Conservation (phyloP, 2,797 vertebrate species). For the Clarias platycephalus region DNA sequence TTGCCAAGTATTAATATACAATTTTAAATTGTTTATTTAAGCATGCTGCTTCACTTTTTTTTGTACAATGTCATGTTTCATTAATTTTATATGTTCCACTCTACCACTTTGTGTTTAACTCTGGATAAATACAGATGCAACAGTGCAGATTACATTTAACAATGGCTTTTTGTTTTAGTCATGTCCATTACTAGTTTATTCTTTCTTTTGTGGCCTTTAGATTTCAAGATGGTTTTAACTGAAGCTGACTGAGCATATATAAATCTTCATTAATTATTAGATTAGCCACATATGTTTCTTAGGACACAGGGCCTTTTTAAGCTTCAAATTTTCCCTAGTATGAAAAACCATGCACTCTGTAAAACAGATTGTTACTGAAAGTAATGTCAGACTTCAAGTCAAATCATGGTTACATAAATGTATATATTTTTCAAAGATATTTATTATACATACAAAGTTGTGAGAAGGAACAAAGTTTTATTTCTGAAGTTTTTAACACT, state of each 20-base stretch:
- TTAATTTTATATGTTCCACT: slow-evolving; percentile 20
- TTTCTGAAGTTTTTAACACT: slow-evolving; percentile 28
- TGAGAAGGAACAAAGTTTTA: slow-evolving; percentile 23
- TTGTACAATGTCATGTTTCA: slow-evolving; percentile 31
- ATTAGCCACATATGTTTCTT: not conserved
- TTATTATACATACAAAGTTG: slow-evolving; percentile 47
- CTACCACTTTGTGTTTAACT: slow-evolving; percentile 11
- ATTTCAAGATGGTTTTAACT: slow-evolving; percentile 12
- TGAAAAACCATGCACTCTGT: slow-evolving; percentile 20
- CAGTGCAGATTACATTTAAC: not conserved
- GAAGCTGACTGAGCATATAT: not conserved
- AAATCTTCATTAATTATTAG: not conserved
- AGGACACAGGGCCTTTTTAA: slow-evolving; percentile 1
- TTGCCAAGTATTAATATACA: slow-evolving; percentile 17
- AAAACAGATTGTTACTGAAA: slow-evolving; percentile 40
- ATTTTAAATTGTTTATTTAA: slow-evolving; percentile 5
- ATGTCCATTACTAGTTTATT: slow-evolving; percentile 11
- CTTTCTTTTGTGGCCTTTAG: slow-evolving; percentile 20
- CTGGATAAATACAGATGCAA: not conserved
- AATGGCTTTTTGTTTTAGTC: not conserved
- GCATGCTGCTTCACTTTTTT: slow-evolving; percentile 31
- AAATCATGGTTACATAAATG: slow-evolving; percentile 31
- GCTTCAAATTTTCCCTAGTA: not conserved
- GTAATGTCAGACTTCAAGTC: slow-evolving; percentile 26
- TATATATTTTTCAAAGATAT: slow-evolving; percentile 53